phyloP scores from a whole-genome alignment of 1,140 invertebrate genomes.

The Colletes latitarsis region DNA sequence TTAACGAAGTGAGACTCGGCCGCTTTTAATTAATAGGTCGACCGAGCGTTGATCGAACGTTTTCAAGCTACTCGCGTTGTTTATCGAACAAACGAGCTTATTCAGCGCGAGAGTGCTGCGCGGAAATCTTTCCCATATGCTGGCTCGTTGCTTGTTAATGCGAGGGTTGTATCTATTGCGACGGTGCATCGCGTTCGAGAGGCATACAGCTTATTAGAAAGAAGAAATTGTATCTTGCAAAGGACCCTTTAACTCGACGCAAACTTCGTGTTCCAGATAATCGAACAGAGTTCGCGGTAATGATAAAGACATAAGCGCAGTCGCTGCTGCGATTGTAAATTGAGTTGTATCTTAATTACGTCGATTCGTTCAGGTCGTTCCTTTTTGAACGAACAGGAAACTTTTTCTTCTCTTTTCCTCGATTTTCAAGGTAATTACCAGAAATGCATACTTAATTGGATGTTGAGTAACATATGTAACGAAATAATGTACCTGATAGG shows the following conservation, averaged over 20 bases:
- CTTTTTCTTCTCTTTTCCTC: no score
- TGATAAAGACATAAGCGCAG: not conserved
- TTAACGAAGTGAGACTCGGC: constrained; percentile 63
- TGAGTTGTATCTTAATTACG: no score
- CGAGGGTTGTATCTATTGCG: constrained; percentile 50
- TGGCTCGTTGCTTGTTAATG: constrained; percentile 51
- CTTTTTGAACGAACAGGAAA: no score
- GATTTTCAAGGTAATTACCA: no score
- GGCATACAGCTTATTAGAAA: constrained; percentile 51
- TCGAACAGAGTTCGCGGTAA: not conserved
- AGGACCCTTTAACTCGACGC: constrained; percentile 8
- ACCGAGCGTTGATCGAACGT: constrained; percentile 61
- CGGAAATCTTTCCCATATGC: constrained; percentile 39
- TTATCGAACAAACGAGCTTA: constrained; percentile 66
- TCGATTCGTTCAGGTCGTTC: no score
- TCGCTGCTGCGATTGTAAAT: no score
- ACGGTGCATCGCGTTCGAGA: constrained; percentile 12
- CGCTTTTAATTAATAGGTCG: constrained; percentile 65
- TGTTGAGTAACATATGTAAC: no score
- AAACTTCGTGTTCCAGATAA: not conserved
- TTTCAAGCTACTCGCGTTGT: constrained; percentile 48
- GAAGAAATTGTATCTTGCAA: constrained; percentile 31
- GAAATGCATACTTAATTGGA: no score
- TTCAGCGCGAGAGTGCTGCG: constrained; percentile 50
- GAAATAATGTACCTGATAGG: no score